Conservation (phyloP, 2,797 vertebrate genomes). For the Florisuga fusca region DNA sequence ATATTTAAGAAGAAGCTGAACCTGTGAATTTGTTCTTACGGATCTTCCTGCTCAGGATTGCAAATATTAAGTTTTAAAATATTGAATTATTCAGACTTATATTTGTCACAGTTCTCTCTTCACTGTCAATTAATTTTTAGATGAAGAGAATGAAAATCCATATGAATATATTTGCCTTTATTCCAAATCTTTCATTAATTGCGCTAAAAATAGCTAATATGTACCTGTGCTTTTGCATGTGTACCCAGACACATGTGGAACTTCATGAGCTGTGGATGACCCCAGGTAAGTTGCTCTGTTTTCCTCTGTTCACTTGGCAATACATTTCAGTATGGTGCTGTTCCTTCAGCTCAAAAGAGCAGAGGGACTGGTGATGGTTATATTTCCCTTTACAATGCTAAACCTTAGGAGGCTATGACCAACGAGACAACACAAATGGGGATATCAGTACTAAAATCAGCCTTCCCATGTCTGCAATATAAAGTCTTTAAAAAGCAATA, state of each 20-base stretch:
- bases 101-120: background rate
- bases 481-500: background rate
- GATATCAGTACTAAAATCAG: background rate
- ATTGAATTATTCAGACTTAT: background rate
- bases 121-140: constrained; percentile 12
- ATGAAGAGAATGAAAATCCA: background rate
- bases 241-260: background rate
- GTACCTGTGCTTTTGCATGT: background rate
- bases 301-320: background rate
- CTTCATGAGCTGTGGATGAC: background rate
- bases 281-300: background rate
- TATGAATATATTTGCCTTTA: background rate
- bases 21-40: constrained; percentile 8
- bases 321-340: background rate
- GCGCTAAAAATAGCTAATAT: background rate
- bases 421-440: background rate
- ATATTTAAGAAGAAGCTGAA: constrained; percentile 23
- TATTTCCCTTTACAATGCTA: background rate
- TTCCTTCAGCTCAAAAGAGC: background rate
- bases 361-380: background rate
- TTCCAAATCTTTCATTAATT: background rate
- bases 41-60: background rate
- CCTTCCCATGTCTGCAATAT: background rate
- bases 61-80: constrained; percentile 13
- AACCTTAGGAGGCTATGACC: background rate